Evolutionary conservation across 2,888 invertebrate genomes (phyloP).

Genomic region (Linyphia triangularis): DNA sequence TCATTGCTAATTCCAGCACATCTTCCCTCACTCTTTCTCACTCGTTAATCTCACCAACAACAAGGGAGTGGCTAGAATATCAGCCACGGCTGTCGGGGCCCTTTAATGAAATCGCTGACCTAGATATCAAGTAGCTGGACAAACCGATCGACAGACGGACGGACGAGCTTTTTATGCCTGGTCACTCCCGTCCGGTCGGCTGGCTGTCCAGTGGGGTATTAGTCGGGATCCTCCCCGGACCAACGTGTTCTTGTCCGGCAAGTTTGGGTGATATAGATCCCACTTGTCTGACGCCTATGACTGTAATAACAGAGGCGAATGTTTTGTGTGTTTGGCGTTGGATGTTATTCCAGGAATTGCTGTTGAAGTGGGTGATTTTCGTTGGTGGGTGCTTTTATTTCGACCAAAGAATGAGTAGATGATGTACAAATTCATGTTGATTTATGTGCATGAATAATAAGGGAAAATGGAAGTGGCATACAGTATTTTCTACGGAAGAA

Average conservation of each 20-base stretch:
- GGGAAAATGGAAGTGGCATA: too few species aligned
- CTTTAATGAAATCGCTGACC: slow-evolving; percentile 68
- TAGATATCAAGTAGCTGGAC: slow-evolving; percentile 44
- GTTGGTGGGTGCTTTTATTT: too few species aligned
- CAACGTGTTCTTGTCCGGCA: background rate
- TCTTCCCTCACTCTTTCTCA: background rate
- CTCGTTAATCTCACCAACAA: slow-evolving; percentile 38
- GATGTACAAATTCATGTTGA: too few species aligned
- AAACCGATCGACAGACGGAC: slow-evolving; percentile 29
- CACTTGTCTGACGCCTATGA: background rate
- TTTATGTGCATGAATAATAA: too few species aligned
- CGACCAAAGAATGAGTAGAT: too few species aligned
- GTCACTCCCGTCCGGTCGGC: slow-evolving; percentile 2
- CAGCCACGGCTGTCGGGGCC: slow-evolving; percentile 30
- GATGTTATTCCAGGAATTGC: too few species aligned
- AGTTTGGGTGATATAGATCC: background rate
- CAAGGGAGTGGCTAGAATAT: slow-evolving; percentile 4
- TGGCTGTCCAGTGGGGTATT: background rate
- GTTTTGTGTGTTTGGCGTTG: too few species aligned
- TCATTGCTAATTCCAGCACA: slow-evolving; percentile 39
- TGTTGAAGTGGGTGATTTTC: too few species aligned
- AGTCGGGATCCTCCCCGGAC: background rate
- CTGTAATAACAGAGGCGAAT: too few species aligned
- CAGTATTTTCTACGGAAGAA: too few species aligned
- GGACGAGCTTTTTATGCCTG: slow-evolving; percentile 51